Base-by-base conservation (phyloP, 2,888 invertebrate genomes). In the Bedellia somnulentella region DNA sequence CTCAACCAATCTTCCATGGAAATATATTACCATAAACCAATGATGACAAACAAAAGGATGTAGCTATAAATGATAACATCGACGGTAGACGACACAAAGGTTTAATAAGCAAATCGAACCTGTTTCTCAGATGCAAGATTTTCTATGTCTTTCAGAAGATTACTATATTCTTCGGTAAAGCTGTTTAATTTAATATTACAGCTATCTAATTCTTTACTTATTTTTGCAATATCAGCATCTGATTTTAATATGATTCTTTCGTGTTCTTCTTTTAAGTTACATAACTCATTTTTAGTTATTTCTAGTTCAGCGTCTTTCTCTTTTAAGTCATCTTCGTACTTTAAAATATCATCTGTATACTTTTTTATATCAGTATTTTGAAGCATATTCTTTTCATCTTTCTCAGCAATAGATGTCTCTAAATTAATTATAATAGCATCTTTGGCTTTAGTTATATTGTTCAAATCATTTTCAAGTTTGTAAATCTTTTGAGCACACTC, bases 351-450 rank as follows among this genome's bases (percentile, higher is more conserved):
- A 33, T 56, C 52, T 2, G 53, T 36, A 9, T 57, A 35, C 31
- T 62, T 60, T 31, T 63, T 59, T 4, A 67, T 45, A 47, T 78
- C 63, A 13, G 62, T 44, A 46, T 73, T 71, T 2, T 67, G 46
- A 9, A 45, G 35, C 36, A 61, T 57, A 18, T 63, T 56, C 49
- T 58, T 52, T 24, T 38, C 43, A 37, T 66, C 63, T 47, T 67
- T 70, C 30, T 59, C 61, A n/a, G 45, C 33, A 14, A 60, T 38
- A 42, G 56, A 44, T 35, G 38, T 42, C 42, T 61, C 60, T 14
- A 62, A 51, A 40, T 48, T 53, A 22, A 37, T 41, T n/a, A 63
- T 54, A 1, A 58, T 47, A 44, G 59, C 59, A 35, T 63, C 56
- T 41, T 61, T 64, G 30, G 45, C 48, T 10, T 52, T n/a, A n/a